Base-by-base conservation (phyloP, 2,113 vertebrate species). In the Ploceus nigricollis region DNA sequence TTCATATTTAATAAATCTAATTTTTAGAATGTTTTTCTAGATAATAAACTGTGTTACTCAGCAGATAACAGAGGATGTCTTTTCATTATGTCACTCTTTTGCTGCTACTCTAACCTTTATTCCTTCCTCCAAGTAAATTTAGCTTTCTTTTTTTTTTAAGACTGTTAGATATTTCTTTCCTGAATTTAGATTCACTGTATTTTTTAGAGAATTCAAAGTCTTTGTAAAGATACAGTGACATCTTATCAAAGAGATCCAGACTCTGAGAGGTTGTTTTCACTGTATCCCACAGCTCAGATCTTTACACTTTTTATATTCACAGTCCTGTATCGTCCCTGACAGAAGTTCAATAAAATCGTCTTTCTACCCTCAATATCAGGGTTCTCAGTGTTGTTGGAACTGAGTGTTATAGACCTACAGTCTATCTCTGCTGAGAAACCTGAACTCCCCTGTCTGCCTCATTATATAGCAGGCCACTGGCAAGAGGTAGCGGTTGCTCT, bases 321-420 rank as follows among this genome's bases (percentile, higher is more conserved):
- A 35, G 47, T 54, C 17, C 31, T 42, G 40, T 54, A 93, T 86
- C 42, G 48, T 75, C 73, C 95, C 80, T 76, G 84, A 94, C 58
- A 92, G 93, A 92, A 93, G 77, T 82, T 95, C 92, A 91, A 95
- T 94, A 95, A 95, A 94, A 95, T 94, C 47, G 71, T 77, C 82
- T 91, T 91, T 90, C 87, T 58, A 54, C 7, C 53, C 45, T 73
- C 82, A 87, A 31, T 78, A 89, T 86, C 39, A 92, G 87, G 68
- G 53, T 79, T 87, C 71, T 90, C 60, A 82, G 20, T 1, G 0
- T 44, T 82, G 84, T 57, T 96, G 81, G 61, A 97, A 72, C 53
- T 33, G 71, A 91, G 47, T 61, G 71, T 79, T 93, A 76, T 21
- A 94, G 76, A 94, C 65, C 84, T 57, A 54, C 15, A 89, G 22